These are phyloP conservation scores for Drosophila prolongata DNA, from an alignment of 2,888 invertebrate species.

Conservation along the genomic window DNA sequence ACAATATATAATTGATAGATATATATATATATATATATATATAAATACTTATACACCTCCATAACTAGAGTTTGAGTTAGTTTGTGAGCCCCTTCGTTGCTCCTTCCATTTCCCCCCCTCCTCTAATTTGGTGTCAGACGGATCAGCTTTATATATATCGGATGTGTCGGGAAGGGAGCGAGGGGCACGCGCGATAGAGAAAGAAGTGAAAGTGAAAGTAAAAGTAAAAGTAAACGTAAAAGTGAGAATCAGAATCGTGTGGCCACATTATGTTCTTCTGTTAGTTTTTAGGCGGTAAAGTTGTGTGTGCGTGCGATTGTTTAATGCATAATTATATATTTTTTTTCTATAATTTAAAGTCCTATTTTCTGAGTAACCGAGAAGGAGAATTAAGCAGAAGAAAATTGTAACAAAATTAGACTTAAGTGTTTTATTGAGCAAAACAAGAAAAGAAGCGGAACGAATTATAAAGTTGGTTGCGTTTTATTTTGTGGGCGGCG, in stretches of 20 bases:
- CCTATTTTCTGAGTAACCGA: conserved; percentile 35
- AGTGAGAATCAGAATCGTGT: conserved; percentile 13
- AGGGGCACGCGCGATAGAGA: not conserved
- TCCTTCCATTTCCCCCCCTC: not conserved
- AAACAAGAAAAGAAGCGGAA: conserved; percentile 59
- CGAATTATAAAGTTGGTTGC: conserved; percentile 30
- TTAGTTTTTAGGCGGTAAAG: conserved; percentile 23
- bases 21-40: conserved; percentile 8
- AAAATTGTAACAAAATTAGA: conserved; percentile 68
- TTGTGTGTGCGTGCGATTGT: conserved; percentile 53
- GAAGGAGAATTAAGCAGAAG: conserved; percentile 28
- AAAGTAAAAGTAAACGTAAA: not conserved
- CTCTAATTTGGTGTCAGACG: conserved; percentile 22
- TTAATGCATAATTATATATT: conserved; percentile 34
- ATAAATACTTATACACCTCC: conserved; percentile 4
- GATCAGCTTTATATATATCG: conserved; percentile 26
- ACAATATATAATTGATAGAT: conserved; percentile 17
- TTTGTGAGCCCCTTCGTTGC: not conserved
- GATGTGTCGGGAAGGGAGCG: not conserved
- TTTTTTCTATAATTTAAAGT: conserved; percentile 31
- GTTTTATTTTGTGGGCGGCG: conserved; percentile 12
- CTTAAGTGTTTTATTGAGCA: conserved; percentile 71
- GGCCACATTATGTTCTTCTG: conserved; percentile 17
- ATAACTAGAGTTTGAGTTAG: conserved; percentile 16
- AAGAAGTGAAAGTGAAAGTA: conserved; percentile 1